Evolutionary conservation across 2,888 invertebrate species (phyloP).

Genomic region (Nymphalis urticae): DNA sequence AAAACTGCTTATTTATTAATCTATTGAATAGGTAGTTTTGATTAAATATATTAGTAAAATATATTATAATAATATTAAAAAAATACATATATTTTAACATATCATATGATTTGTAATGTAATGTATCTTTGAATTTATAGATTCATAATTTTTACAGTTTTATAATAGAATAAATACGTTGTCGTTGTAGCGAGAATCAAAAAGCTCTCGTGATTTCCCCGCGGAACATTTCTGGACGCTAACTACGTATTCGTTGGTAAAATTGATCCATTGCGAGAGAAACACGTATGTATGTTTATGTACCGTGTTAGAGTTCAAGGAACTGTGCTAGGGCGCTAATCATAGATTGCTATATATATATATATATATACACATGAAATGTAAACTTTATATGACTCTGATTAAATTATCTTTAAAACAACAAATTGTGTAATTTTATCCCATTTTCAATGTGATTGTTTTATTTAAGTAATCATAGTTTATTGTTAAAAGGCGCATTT

Average conservation of each 20-base stretch:
- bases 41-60: neutral
- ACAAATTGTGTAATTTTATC: no score
- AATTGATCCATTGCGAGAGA: neutral
- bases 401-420: no score
- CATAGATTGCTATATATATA: no score
- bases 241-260: neutral
- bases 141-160: conserved; percentile 11
- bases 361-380: no score
- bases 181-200: neutral
- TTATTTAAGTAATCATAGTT: no score
- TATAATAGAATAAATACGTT: conserved; percentile 4
- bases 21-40: neutral
- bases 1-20: conserved; percentile 1
- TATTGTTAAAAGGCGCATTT: no score
- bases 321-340: no score
- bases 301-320: neutral
- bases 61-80: neutral
- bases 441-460: no score
- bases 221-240: neutral
- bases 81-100: conserved; percentile 4
- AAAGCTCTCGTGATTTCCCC: neutral
- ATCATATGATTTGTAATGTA: conserved; percentile 2
- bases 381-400: no score
- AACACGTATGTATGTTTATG: neutral
- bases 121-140: neutral